Evolutionary conservation across 2,888 invertebrate species (phyloP), one percentile per base, ranked within the genome.

Genomic region (Sthenelais limicola): DNA sequence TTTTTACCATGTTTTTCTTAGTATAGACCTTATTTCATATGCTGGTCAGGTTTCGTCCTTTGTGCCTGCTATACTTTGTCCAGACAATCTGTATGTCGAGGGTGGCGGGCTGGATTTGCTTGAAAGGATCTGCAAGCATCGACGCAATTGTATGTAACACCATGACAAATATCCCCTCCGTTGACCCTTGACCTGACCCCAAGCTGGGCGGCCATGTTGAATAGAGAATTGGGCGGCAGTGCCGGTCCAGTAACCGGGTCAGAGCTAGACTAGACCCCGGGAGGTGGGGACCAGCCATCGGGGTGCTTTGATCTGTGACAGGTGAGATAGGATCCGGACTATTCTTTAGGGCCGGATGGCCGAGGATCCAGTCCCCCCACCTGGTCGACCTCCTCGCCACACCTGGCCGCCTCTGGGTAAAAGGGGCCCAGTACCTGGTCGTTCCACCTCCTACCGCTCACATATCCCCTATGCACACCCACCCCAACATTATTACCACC

Each of bases 111-210:
- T 43, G 62, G 26, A 62, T 62, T 43, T 28, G 38, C 24, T 24
- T 35, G 26, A 35, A 62, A 3, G 38, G 38, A 62, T 35, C 62
- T 62, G 62, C 43, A 62, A 62, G 38, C 62, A 62, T 62, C 62
- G 62, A 62, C 43, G 62, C 62, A 62, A 62, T 62, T 62, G 62
- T 62, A 62, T 38, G 62, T 62, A 62, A 62, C 62, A 35, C 62
- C 62, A 38, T 62, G 62, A 62, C 62, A 62, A 62, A 62, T 62
- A 38, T 35, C 21, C 62, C 38, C 38, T 26, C 15, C 3, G 62
- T 21, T 28, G 38, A 35, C 62, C 62, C 38, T 26, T 62, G 62
- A 24, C 62, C 62, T 18, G 38, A 15, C 9, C 38, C 62, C 7
- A 43, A 28, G 62, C 62, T 21, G 38, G 62, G 62, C 35, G 38